Conservation (phyloP, 2,888 invertebrate species). For the Ypsolopha sequella region DNA sequence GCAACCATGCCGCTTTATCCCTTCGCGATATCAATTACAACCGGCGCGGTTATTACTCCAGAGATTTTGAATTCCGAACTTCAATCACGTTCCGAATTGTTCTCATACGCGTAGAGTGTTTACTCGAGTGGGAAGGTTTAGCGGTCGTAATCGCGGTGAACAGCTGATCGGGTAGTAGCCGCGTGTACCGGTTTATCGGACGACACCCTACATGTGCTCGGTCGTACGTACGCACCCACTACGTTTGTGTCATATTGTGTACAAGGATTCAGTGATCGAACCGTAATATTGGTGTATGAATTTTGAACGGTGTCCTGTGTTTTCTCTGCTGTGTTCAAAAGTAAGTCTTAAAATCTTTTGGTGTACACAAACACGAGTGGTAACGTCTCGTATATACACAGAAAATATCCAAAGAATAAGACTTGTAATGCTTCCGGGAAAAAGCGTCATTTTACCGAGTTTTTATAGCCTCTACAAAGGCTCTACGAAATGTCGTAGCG, state of each 20-base stretch:
- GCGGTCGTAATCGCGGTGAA: conserved; percentile 1
- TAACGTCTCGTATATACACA: no score
- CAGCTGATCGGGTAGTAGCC: conserved; percentile 33
- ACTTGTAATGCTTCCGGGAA: background rate
- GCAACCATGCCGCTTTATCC: conserved; percentile 23
- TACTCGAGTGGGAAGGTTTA: background rate
- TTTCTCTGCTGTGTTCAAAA: no score
- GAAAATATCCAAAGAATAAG: no score
- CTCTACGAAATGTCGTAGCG: background rate
- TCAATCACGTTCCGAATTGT: background rate
- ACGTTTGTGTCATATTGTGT: conserved; percentile 48
- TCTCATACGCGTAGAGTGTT: background rate
- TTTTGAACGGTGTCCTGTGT: conserved; percentile 3
- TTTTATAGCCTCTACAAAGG: background rate
- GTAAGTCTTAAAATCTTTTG: no score
- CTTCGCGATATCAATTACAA: no score
- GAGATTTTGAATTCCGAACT: background rate
- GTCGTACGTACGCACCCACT: conserved; percentile 31
- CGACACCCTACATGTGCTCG: conserved; percentile 50
- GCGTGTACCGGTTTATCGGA: conserved; percentile 24
- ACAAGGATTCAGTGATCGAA: conserved; percentile 42
- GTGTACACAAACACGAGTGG: no score
- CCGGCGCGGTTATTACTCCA: no score
- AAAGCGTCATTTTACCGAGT: background rate
- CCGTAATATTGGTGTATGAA: conserved; percentile 23